phyloP scores from a whole-genome alignment of 1,140 invertebrate genomes.

The Hycleus phaleratus region DNA sequence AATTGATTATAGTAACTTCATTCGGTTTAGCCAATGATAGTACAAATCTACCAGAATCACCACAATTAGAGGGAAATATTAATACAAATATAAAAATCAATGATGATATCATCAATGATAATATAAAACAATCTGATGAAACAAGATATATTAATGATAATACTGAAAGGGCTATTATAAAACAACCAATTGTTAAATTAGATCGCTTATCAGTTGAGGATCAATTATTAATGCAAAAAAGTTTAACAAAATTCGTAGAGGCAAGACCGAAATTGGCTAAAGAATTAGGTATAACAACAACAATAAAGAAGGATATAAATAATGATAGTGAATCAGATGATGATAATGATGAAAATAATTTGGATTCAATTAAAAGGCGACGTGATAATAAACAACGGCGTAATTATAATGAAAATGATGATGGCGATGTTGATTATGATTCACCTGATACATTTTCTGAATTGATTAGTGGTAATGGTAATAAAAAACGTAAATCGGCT shows the following conservation, averaged over 20 bases:
- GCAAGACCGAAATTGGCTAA: slow-evolving; percentile 52
- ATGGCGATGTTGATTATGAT: slow-evolving; percentile 38
- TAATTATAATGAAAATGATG: slow-evolving; percentile 30
- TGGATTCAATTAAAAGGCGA: slow-evolving; percentile 34
- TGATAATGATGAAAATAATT: slow-evolving; percentile 32
- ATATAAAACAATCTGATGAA: too few relatives aligned
- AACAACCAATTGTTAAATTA: slow-evolving; percentile 42
- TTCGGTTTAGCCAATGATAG: too few relatives aligned
- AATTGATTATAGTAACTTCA: too few relatives aligned
- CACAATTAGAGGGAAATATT: too few relatives aligned
- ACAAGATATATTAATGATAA: too few relatives aligned
- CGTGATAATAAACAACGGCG: slow-evolving; percentile 25
- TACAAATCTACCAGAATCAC: too few relatives aligned
- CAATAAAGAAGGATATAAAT: slow-evolving; percentile 33
- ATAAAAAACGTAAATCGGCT: slow-evolving; percentile 25
- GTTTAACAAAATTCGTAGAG: slow-evolving; percentile 52
- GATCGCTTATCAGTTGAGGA: slow-evolving; percentile 45
- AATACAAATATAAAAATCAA: too few relatives aligned
- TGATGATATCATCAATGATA: too few relatives aligned
- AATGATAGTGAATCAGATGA: slow-evolving; percentile 45
- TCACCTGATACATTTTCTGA: slow-evolving; percentile 36
- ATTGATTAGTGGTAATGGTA: slow-evolving; percentile 25
- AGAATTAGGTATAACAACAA: slow-evolving; percentile 46
- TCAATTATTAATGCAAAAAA: slow-evolving; percentile 55
- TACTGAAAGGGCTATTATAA: slow-evolving; percentile 23